phyloP scores from a whole-genome alignment of 2,113 vertebrate species.

The Gobiocypris rarus region DNA sequence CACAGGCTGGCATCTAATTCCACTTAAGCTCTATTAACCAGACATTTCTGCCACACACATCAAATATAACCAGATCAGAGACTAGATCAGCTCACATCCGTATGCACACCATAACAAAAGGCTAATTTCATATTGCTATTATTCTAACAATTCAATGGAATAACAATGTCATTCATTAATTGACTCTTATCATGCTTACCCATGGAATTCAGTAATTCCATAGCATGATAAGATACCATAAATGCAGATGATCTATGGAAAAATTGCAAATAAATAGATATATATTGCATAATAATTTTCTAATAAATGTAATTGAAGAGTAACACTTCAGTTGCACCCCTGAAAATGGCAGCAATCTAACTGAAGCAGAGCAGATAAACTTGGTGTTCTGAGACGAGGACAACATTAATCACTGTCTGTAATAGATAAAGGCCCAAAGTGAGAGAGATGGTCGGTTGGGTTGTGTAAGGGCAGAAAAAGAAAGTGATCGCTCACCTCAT shows the following conservation, averaged over 20 bases:
- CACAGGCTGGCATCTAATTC: slow-evolving; percentile 20
- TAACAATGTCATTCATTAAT: background rate
- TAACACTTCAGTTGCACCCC: background rate
- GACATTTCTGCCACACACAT: slow-evolving; percentile 13
- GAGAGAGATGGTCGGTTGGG: background rate
- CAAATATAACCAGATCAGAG: slow-evolving; percentile 31
- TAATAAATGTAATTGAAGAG: too few relatives aligned
- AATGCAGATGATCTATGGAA: background rate
- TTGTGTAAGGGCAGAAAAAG: slow-evolving; percentile 21
- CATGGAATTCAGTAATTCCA: too few relatives aligned
- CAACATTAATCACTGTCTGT: slow-evolving; percentile 2
- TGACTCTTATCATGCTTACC: too few relatives aligned
- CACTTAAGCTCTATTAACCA: slow-evolving; percentile 37
- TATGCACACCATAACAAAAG: background rate
- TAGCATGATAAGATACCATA: too few relatives aligned
- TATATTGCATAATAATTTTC: background rate
- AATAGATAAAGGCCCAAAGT: background rate
- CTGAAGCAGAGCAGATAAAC: background rate
- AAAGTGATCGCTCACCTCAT: slow-evolving; percentile 37
- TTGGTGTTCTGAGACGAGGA: background rate
- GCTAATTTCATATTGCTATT: background rate
- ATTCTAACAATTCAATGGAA: background rate
- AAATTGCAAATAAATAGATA: background rate
- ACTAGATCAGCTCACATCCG: background rate
- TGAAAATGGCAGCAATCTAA: slow-evolving; percentile 11